A percentile compares a stretch with the other conserved stretches of the same genome.
Conservation (phyloP, 2,888 invertebrate species). For the Phengaris alcon region DNA sequence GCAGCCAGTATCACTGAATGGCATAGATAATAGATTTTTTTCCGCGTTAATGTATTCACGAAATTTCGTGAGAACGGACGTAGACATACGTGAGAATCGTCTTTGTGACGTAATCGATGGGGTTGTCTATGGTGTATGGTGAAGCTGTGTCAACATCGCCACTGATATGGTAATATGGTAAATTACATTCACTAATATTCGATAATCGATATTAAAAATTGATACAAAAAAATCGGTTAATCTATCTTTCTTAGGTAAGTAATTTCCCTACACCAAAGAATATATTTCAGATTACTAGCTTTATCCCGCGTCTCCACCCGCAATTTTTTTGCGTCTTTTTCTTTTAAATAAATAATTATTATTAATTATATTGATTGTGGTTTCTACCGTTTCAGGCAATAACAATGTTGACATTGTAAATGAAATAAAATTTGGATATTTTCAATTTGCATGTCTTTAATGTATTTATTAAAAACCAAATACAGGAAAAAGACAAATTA, state of each 20-base stretch:
- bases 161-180: slow-evolving; percentile 70
- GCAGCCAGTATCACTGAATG: slow-evolving; percentile 58
- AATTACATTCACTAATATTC: slow-evolving; percentile 42
- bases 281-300: neutral
- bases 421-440: too few species aligned
- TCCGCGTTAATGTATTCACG: slow-evolving; percentile 65
- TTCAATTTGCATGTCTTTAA: too few species aligned
- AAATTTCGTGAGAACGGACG: slow-evolving; percentile 59
- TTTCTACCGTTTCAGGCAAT: too few species aligned
- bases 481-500: neutral
- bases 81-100: slow-evolving; percentile 59
- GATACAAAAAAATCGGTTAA: neutral
- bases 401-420: too few species aligned
- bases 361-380: too few species aligned
- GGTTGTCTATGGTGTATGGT: slow-evolving; percentile 60
- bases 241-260: neutral
- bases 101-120: slow-evolving; percentile 65
- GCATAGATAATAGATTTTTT: slow-evolving; percentile 62
- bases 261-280: neutral
- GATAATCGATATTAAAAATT: slow-evolving; percentile 35
- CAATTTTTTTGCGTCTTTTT: too few species aligned
- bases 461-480: neutral
- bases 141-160: slow-evolving; percentile 75
- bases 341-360: too few species aligned
- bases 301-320: too few species aligned